phyloP scores from a whole-genome alignment of 1,140 invertebrate species.

The Geopemphigus sp. region DNA sequence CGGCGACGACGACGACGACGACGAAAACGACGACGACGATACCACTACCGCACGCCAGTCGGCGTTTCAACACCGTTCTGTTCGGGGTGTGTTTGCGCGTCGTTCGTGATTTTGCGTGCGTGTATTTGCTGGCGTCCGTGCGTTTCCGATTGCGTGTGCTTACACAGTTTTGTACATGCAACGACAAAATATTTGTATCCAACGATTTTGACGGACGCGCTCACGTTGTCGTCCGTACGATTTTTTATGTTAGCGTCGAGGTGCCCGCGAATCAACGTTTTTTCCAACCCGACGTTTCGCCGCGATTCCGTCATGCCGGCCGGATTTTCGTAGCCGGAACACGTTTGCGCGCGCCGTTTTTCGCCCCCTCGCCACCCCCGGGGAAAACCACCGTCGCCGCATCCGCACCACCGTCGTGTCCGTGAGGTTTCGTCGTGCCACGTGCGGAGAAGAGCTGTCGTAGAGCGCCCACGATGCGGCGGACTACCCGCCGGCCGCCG shows the following conservation, averaged over 20 bases:
- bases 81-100: not conserved
- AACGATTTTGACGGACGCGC: not conserved
- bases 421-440: too few species aligned
- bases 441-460: too few species aligned
- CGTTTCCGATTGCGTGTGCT: too few species aligned
- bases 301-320: not conserved
- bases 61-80: not conserved
- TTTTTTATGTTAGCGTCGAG: too few species aligned
- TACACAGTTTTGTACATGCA: too few species aligned
- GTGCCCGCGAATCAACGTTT: too few species aligned
- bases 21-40: not conserved
- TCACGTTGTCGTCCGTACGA: too few species aligned
- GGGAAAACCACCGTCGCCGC: too few species aligned
- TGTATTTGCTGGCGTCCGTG: not conserved
- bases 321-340: not conserved
- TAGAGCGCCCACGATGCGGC: not conserved
- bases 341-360: not conserved
- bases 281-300: too few species aligned
- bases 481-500: not conserved
- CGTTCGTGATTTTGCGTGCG: not conserved
- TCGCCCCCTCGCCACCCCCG: not conserved
- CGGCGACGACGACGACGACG: not conserved
- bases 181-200: not conserved
- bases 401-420: too few species aligned
- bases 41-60: not conserved